Conservation (phyloP, 2,888 invertebrate genomes). For the Danaus chrysippus region DNA sequence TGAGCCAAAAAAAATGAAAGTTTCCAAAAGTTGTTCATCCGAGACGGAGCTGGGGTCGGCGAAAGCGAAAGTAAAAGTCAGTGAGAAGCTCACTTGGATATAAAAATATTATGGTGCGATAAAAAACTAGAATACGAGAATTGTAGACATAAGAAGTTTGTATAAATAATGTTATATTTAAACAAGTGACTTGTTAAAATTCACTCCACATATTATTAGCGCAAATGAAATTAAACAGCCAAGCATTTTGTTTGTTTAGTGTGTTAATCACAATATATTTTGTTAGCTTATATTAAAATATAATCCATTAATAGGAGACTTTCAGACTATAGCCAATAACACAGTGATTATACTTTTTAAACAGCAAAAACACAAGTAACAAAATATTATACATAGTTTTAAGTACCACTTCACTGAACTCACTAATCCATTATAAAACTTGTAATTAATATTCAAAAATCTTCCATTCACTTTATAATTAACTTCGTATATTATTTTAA, state of each 20-base stretch:
- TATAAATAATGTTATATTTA: slow-evolving; percentile 6
- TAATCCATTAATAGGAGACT: too few species aligned
- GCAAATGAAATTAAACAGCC: slow-evolving; percentile 52
- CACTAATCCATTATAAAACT: too few species aligned
- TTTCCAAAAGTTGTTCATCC: slow-evolving; percentile 39
- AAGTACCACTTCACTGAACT: too few species aligned
- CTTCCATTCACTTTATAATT: not conserved
- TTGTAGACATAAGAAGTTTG: too few species aligned
- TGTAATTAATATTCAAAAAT: too few species aligned
- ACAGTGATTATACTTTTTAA: not conserved
- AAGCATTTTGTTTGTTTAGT: slow-evolving; percentile 34
- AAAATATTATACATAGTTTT: too few species aligned
- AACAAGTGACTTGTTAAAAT: slow-evolving; percentile 9
- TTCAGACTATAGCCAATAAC: not conserved
- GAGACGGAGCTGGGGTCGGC: slow-evolving; percentile 40
- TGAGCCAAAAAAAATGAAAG: slow-evolving; percentile 13
- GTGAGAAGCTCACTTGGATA: slow-evolving; percentile 17
- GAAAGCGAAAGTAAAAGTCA: slow-evolving; percentile 55
- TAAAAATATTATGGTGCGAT: slow-evolving; percentile 4
- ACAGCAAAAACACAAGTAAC: not conserved
- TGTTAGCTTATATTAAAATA: not conserved
- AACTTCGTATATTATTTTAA: not conserved
- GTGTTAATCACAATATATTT: slow-evolving; percentile 22
- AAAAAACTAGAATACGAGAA: not conserved
- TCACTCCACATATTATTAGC: slow-evolving; percentile 31